A percentile compares a stretch with the other conserved stretches of the same genome.
These are phyloP conservation scores for Coreius guichenoti DNA, from an alignment of 2,797 vertebrate species.

Conservation along the genomic window DNA sequence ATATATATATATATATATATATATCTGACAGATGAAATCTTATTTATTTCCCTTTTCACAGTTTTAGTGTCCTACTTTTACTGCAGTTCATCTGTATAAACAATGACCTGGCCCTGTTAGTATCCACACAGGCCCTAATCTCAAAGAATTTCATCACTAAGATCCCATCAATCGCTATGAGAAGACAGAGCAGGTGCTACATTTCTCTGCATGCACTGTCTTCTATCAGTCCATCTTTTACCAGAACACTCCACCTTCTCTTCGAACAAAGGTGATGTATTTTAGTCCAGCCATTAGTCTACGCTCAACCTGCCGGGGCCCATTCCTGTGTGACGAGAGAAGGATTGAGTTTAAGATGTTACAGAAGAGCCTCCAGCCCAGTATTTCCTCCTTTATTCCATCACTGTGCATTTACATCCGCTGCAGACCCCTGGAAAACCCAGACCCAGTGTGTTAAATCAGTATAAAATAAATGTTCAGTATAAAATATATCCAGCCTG, in stretches of 20 bases:
- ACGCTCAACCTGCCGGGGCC: slow-evolving; percentile 11
- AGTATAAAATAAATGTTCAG: not conserved
- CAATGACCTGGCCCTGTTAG: not conserved
- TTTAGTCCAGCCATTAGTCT: slow-evolving; percentile 30
- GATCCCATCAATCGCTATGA: slow-evolving; percentile 1
- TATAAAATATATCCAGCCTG: slow-evolving; percentile 4
- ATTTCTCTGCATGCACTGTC: not conserved
- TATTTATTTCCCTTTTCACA: not conserved
- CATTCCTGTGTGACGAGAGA: slow-evolving; percentile 4
- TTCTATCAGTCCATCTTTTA: slow-evolving; percentile 1
- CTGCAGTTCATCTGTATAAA: slow-evolving; percentile 9
- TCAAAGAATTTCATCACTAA: not conserved
- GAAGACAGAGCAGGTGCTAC: not conserved
- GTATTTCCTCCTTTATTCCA: not conserved
- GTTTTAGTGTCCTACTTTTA: not conserved
- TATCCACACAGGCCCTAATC: not conserved
- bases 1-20: too few species aligned
- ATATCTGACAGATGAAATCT: not conserved
- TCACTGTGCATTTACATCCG: not conserved
- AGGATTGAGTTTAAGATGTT: slow-evolving; percentile 9
- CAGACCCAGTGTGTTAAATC: not conserved
- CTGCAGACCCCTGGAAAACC: not conserved
- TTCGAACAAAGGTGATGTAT: slow-evolving; percentile 28
- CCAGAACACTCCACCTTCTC: slow-evolving; percentile 10
- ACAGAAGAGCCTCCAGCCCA: slow-evolving; percentile 22